Evolutionary conservation across 2,113 vertebrate species (phyloP), one percentile per base, ranked within the genome.

Genomic region (Patagioenas fasciata): DNA sequence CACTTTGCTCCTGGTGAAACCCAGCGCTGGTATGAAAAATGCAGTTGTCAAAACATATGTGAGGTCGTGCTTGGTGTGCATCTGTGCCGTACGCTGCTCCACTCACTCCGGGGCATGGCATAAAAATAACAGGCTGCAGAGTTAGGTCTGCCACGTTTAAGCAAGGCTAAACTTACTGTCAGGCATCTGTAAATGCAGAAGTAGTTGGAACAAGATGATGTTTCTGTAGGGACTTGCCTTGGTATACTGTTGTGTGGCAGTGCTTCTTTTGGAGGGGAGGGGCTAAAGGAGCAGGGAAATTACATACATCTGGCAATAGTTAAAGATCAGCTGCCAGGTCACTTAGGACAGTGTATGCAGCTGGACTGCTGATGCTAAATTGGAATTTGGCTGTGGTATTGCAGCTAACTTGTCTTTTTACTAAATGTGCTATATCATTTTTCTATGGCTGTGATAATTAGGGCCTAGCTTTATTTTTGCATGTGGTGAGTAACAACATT

Each of bases 321-420:
- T 89, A 40, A 48, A 42, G 32, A 51, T 67, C 0, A 0, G 42
- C 15, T 36, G 4, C 38, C 14, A 1, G 5, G 16, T 70, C 11
- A 5, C 34, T 86, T 10, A 34, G 65, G 69, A 23, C 6, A 2
- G 51, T 13, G 38, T 58, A 51, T 93, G 47, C 87, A 71, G 91
- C 67, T 81, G 84, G 56, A 54, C 60, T 87, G 50, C 58, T 88
- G 78, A n/a, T 82, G 61, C 51, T 74, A 34, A 67, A 48, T 13
- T 42, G 42, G 69, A 66, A 71, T 84, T 96, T 84, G 73, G 65
- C 86, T 71, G 38, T 64, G 51, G 51, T 77, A n/a, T 1, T 86
- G 80, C 24, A 67, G 53, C 71, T 85, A 62, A 71, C 80, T 94
- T 69, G 13, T 87, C 26, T 66, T 86, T 24, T 56, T 74, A 17